Evolutionary conservation across 2,888 invertebrate genomes (phyloP).

Genomic region (Eristalis pertinax): DNA sequence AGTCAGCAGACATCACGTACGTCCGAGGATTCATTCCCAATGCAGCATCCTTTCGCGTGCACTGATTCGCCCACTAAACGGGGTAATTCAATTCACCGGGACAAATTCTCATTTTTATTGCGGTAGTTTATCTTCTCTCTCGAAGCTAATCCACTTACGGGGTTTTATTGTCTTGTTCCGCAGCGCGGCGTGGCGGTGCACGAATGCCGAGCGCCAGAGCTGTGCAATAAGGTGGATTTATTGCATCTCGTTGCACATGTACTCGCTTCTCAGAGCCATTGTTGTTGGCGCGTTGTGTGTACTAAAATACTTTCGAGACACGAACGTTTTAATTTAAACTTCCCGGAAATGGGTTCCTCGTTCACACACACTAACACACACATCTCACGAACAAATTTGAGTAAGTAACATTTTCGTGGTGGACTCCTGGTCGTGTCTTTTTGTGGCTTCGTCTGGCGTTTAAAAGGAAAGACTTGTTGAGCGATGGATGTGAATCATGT

Average conservation of each 20-base stretch:
- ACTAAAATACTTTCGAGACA: neutral
- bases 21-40: constrained; percentile 4
- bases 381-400: neutral
- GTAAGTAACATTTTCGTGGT: neutral
- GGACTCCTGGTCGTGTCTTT: neutral
- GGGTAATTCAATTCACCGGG: constrained; percentile 63
- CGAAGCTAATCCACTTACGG: constrained; percentile 58
- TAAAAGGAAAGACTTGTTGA: neutral
- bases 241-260: constrained; percentile 58
- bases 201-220: constrained; percentile 11
- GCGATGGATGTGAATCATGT: neutral
- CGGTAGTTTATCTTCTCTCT: constrained; percentile 50
- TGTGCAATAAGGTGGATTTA: constrained; percentile 61
- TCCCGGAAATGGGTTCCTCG: neutral
- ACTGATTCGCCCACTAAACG: constrained; percentile 35
- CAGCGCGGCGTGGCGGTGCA: neutral
- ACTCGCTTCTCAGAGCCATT: constrained; percentile 19
- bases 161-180: constrained; percentile 54
- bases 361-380: neutral
- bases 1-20: neutral
- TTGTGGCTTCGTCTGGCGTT: neutral
- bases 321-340: neutral
- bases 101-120: constrained; percentile 67
- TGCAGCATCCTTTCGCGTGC: constrained; percentile 25
- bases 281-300: constrained; percentile 15